Conservation (phyloP, 2,888 invertebrate genomes). For the Gastrophysa polygoni region DNA sequence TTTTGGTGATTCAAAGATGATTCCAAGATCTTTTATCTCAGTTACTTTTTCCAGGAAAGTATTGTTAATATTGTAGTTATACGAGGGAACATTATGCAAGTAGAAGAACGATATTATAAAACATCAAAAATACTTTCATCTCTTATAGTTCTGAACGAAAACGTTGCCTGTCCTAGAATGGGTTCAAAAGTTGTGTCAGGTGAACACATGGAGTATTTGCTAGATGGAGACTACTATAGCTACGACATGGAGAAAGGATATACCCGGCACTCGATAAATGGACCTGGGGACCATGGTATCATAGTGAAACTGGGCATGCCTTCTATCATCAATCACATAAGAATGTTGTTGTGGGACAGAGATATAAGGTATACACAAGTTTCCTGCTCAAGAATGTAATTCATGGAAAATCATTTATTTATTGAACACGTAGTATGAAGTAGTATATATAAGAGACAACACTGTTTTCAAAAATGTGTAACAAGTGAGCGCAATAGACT, state of each 20-base stretch:
- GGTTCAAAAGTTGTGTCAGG: constrained; percentile 89
- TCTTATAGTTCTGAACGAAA: constrained; percentile 84
- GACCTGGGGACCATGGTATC: constrained; percentile 75
- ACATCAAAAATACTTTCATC: no score
- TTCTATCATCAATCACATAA: constrained; percentile 92
- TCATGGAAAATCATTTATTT: no score
- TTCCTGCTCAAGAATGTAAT: background rate
- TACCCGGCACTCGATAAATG: constrained; percentile 60
- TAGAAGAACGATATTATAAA: no score
- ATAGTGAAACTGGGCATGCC: constrained; percentile 81
- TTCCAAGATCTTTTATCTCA: no score
- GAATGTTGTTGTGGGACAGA: constrained; percentile 92
- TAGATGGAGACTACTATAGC: constrained; percentile 86
- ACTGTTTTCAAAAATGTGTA: no score
- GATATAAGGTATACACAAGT: constrained; percentile 70
- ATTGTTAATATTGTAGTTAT: no score
- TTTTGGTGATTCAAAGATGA: no score
- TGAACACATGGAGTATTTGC: constrained; percentile 84
- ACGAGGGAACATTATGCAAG: no score
- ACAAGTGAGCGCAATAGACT: no score
- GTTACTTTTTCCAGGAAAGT: no score
- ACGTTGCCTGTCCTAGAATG: constrained; percentile 82
- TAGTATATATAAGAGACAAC: no score
- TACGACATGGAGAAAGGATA: constrained; percentile 94
- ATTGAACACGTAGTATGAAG: no score